Conservation (phyloP, 2,113 vertebrate species). For the Dromiciops gliroides region DNA sequence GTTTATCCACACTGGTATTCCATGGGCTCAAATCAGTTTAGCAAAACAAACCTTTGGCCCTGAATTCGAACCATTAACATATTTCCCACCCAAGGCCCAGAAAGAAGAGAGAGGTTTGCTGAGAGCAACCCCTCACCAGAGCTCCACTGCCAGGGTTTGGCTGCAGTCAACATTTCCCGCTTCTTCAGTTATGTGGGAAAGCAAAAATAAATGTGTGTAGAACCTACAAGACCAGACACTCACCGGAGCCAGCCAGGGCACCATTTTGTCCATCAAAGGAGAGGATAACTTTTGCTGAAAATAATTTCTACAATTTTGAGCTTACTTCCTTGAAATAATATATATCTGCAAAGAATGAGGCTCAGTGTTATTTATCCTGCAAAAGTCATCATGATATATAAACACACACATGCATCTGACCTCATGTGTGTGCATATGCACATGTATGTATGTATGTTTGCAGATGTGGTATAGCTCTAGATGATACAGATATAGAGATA, state of each 20-base stretch:
- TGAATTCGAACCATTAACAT: constrained; percentile 61
- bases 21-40: constrained; percentile 63
- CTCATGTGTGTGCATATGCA: too few species aligned
- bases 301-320: not conserved
- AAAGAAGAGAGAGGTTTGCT: not conserved
- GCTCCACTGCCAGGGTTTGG: not conserved
- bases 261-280: not conserved
- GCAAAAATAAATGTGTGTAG: not conserved
- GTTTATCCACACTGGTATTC: constrained; percentile 68
- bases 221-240: not conserved
- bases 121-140: not conserved
- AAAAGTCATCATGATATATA: not conserved
- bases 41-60: constrained; percentile 64
- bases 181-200: not conserved
- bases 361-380: not conserved
- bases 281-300: not conserved
- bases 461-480: too few species aligned
- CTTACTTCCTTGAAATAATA: not conserved
- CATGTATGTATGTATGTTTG: too few species aligned
- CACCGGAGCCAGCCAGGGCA: not conserved
- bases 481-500: not conserved
- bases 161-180: not conserved
- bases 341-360: not conserved
- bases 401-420: not conserved
- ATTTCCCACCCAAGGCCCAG: constrained; percentile 57